Base-by-base conservation (phyloP, 2,113 vertebrate species). In the Phaethon lepturus region DNA sequence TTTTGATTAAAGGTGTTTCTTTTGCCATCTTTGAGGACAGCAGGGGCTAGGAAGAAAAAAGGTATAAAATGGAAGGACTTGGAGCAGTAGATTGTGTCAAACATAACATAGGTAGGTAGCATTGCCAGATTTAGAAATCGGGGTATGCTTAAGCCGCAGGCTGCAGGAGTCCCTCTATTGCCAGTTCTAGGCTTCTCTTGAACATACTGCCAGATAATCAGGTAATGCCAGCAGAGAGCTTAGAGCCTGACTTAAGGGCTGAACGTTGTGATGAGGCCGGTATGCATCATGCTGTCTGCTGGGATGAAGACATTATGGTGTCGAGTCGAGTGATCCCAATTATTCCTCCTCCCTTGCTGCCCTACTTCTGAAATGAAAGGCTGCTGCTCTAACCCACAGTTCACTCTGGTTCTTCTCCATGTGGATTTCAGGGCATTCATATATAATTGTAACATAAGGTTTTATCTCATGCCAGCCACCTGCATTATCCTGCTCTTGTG, bases 101-200 rank as follows among this genome's bases (percentile, higher is more conserved):
- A 79, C 7, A 2, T 67, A 64, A 55, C 7, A 5, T 13, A 52
- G 59, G 17, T 69, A 78, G 78, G 71, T 83, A 74, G 40, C 0
- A 0, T 35, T 38, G 33, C 29, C 28, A 7, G 40, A 13, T 89
- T 79, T 78, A 64, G 69, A 88, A 85, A 59, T 52, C 58, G 23
- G 53, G 12, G 10, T 72, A 25, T 25, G 29, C 38, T 85, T 24
- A 40, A 86, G 64, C 82, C 17, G 10, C 53, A 92, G 88, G 58
- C 56, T 1, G 3, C 63, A 64, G 76, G 38, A 53, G 38, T 81
- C 28, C 13, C 56, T 80, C 55, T 62, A 7, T 60, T 91, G 86
- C 88, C 86, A 81, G 56, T 85, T 91, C 76, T 90, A 69, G 68
- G 84, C 77, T 93, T 86, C 81, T 96, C 76, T 96, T 91, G 35